Percentiles rank a stretch among this genome's conserved stretches.
These are phyloP conservation scores for Vultur gryphus DNA, from an alignment of 2,797 vertebrate genomes.

Conservation along the genomic window DNA sequence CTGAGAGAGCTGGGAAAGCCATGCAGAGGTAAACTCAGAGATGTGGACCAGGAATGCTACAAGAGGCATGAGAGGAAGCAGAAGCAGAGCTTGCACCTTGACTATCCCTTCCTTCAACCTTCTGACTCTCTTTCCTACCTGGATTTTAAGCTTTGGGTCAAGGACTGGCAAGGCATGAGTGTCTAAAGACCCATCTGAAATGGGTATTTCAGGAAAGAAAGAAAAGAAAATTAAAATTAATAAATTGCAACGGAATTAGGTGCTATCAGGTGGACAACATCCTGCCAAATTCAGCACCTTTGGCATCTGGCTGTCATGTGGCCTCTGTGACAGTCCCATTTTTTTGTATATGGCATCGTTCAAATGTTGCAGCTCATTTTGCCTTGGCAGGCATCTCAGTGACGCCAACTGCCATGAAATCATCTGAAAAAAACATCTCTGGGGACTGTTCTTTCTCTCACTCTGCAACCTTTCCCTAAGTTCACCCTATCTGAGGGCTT, in stretches of 20 bases:
- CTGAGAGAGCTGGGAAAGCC: neutral
- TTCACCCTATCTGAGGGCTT: neutral
- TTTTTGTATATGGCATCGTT: neutral
- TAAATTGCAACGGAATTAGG: neutral
- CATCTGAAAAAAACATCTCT: neutral
- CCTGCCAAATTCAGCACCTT: neutral
- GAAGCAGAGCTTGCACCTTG: neutral
- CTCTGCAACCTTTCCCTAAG: neutral
- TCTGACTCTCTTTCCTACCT: neutral
- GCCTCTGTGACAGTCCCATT: neutral
- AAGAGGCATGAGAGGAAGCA: neutral
- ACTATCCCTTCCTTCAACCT: neutral
- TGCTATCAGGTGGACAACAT: neutral
- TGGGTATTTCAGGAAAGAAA: neutral
- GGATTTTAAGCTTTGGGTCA: neutral
- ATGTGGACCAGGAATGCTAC: accelerated
- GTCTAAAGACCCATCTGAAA: neutral
- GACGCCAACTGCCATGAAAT: neutral
- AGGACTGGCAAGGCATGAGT: accelerated
- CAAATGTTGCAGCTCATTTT: neutral
- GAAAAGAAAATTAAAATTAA: neutral
- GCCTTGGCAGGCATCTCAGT: neutral
- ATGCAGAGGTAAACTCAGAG: neutral
- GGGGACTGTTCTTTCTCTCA: neutral
- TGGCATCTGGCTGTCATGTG: neutral